Conservation (phyloP, 2,797 vertebrate genomes). For the Oreochromis grahami region DNA sequence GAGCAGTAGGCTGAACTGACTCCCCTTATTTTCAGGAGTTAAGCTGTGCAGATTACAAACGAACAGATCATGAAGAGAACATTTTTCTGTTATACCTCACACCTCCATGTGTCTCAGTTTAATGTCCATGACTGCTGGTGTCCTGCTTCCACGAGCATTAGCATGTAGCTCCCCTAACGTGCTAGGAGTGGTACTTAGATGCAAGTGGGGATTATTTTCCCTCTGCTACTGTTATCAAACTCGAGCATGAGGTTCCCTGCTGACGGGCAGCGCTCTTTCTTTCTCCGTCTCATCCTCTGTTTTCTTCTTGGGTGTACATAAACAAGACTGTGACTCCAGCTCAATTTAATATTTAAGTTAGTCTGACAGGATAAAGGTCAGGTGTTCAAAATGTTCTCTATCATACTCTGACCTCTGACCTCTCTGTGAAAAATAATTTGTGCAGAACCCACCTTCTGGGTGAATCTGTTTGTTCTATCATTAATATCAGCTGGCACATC, state of each 20-base stretch:
- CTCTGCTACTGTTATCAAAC: conserved; percentile 71
- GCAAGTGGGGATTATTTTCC: conserved; percentile 46
- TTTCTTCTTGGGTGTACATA: background rate
- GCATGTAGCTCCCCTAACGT: conserved; percentile 26
- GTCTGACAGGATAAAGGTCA: background rate
- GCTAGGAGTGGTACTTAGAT: conserved; percentile 33
- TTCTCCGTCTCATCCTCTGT: background rate
- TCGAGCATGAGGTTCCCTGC: conserved; percentile 59
- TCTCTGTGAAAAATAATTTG: background rate
- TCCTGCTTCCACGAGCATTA: conserved; percentile 8
- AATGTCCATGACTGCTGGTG: conserved; percentile 3
- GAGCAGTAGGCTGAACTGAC: background rate
- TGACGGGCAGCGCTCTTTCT: conserved; percentile 42
- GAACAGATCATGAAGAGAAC: background rate
- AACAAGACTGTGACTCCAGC: background rate
- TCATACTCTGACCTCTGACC: conserved; percentile 4
- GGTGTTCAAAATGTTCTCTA: background rate
- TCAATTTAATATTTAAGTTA: background rate
- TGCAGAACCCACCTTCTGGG: conserved; percentile 6
- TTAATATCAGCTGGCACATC: conserved; percentile 27
- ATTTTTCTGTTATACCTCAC: background rate
- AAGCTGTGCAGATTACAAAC: background rate
- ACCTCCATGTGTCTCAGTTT: background rate
- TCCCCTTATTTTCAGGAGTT: background rate
- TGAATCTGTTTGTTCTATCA: conserved; percentile 9